Conservation (phyloP, 1,140 invertebrate species). For the Rhagoletis zephyria region DNA sequence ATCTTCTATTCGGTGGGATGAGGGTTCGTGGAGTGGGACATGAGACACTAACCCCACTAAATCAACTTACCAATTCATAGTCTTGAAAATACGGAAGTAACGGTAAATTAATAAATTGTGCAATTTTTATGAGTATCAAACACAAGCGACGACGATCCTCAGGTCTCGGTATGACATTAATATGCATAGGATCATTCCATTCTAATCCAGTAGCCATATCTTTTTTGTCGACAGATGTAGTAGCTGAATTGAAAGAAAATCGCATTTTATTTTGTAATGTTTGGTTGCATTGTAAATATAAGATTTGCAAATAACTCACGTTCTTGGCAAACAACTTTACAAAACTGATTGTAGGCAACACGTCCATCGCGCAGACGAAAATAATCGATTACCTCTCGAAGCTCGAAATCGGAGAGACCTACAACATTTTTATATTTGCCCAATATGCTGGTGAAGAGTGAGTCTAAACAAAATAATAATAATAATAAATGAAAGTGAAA, state of each 20-base stretch:
- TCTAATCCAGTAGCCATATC: conserved; percentile 76
- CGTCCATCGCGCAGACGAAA: conserved; percentile 82
- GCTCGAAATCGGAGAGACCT: conserved; percentile 80
- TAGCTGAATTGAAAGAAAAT: neutral
- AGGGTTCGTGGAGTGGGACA: no score
- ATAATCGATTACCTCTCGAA: conserved; percentile 81
- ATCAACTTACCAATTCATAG: conserved; percentile 70
- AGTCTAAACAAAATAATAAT: conserved; percentile 75
- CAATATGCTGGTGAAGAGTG: conserved; percentile 80
- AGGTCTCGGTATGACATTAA: conserved; percentile 77
- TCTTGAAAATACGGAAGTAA: conserved; percentile 83
- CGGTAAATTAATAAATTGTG: conserved; percentile 75
- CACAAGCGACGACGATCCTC: conserved; percentile 79
- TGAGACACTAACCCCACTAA: neutral
- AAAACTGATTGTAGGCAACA: conserved; percentile 81
- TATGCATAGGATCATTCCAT: conserved; percentile 78
- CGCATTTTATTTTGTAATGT: neutral
- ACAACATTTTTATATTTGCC: conserved; percentile 78
- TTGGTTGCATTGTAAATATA: neutral
- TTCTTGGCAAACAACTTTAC: conserved; percentile 80
- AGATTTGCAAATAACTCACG: conserved; percentile 61
- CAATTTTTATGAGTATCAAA: conserved; percentile 80
- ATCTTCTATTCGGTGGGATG: no score
- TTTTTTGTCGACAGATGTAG: conserved; percentile 53
- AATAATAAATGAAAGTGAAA: neutral